A percentile compares a stretch with the other conserved stretches of the same genome.
phyloP scores from a whole-genome alignment of 1,140 invertebrate genomes.

The Zaprionus nigranus region DNA sequence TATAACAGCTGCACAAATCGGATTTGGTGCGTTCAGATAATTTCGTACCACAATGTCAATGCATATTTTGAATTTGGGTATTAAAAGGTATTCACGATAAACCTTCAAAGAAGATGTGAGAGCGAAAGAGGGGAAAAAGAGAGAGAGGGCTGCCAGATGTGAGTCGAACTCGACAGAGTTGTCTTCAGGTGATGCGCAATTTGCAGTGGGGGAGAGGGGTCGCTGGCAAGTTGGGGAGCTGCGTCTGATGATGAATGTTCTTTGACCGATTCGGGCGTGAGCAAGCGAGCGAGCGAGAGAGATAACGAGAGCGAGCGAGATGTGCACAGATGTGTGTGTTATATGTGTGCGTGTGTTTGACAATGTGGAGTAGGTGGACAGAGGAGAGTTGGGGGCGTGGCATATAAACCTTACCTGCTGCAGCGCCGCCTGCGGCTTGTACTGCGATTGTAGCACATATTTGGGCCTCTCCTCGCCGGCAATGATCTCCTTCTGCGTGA shows the following conservation, averaged over 20 bases:
- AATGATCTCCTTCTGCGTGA: constrained; percentile 84
- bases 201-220: background rate
- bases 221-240: background rate
- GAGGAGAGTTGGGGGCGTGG: background rate
- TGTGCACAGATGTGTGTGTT: background rate
- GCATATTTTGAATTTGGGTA: constrained; percentile 4
- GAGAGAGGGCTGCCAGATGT: background rate
- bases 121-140: constrained; percentile 4
- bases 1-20: constrained; percentile 3
- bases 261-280: background rate
- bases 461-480: constrained; percentile 84
- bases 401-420: constrained; percentile 25
- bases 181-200: background rate
- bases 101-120: too few relatives aligned
- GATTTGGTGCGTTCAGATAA: background rate
- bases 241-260: background rate
- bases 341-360: constrained; percentile 28
- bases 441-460: constrained; percentile 80
- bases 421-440: constrained; percentile 68
- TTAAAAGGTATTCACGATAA: background rate
- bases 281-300: constrained; percentile 7
- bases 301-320: constrained; percentile 1
- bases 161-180: background rate
- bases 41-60: constrained; percentile 23
- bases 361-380: background rate